Evolutionary conservation across 2,113 vertebrate genomes (phyloP), one percentile per base, ranked within the genome.

Genomic region (Nyctereutes procyonoides): DNA sequence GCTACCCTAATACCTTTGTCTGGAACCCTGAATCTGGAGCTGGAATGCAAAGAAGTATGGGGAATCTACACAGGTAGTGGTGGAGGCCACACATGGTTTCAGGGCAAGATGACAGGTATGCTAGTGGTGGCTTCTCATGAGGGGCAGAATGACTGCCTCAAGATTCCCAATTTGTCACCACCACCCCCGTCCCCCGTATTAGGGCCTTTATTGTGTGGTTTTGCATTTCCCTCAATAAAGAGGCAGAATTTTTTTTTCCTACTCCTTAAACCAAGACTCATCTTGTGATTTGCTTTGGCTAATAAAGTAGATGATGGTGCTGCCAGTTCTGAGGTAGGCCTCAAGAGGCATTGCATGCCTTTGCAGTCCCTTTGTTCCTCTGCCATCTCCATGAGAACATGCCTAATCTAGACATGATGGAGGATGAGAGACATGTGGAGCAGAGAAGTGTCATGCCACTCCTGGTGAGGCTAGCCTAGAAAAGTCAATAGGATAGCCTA

Each of bases 271-370:
- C 8, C 14, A 13, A 58, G 17, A 20, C 19, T 83, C 38, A 26
- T 79, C 30, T 94, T 79, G 62, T 93, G 76, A 53, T 56, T 88
- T 88, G 90, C 77, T 74, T 79, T 95, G 82, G 35, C 8, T 2
- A 19, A 14, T 91, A 65, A 76, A 69, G 67, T 69, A 69, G 58
- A 43, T 43, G 38, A 71, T 77, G 19, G 53, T 58, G 8, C 26
- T 73, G 14, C 53, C 58, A 30, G 28, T 73, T 79, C 43, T 55
- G 60, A 96, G n/a, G 48, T 56, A 14, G 48, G 26, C 13, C 77
- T 93, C 30, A 35, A 30, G 76, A 56, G 12, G 30, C 82, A 24
- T 55, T 13, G 3, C 0, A 2, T n/a, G 20, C 11, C 19, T 69
- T 56, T 87, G 60, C 0, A 38, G 51, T 53, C 90, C 15, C 32